phyloP scores from a whole-genome alignment of 2,888 invertebrate species.

The Ceramica pisi region DNA sequence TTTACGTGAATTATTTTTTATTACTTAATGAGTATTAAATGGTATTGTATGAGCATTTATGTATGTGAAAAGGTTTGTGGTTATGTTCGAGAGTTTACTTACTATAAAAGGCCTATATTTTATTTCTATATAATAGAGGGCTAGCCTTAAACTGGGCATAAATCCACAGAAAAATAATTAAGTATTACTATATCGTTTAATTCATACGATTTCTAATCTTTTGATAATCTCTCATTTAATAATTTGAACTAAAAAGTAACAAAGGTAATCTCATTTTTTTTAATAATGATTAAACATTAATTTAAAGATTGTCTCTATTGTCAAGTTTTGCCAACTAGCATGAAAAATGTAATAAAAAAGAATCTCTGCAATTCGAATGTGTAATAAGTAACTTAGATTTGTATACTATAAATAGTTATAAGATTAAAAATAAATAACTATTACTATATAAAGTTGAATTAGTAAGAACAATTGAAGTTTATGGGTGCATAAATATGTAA shows the following conservation, averaged over 20 bases:
- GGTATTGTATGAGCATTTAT: not conserved
- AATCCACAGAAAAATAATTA: not conserved
- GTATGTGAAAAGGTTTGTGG: not conserved
- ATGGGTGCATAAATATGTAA: too few relatives aligned
- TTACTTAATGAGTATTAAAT: conserved; percentile 5
- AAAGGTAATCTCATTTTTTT: too few relatives aligned
- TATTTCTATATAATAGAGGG: too few relatives aligned
- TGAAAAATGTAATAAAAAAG: not conserved
- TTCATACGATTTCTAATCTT: not conserved
- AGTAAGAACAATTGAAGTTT: not conserved
- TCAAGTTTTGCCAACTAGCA: not conserved
- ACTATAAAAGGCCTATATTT: too few relatives aligned
- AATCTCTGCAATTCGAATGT: not conserved
- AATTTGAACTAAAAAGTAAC: not conserved
- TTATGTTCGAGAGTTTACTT: too few relatives aligned
- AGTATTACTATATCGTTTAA: not conserved
- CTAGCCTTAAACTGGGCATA: too few relatives aligned
- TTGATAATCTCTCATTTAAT: not conserved
- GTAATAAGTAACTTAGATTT: not conserved
- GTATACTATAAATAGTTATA: not conserved
- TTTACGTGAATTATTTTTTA: not conserved
- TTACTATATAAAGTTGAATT: not conserved
- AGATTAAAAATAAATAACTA: not conserved
- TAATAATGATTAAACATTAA: too few relatives aligned
- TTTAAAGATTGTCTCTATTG: too few relatives aligned